Percentiles rank a stretch among this genome's conserved stretches.
Evolutionary conservation across 2,797 vertebrate species (phyloP).

Genomic region (Fistularia tabacaria): DNA sequence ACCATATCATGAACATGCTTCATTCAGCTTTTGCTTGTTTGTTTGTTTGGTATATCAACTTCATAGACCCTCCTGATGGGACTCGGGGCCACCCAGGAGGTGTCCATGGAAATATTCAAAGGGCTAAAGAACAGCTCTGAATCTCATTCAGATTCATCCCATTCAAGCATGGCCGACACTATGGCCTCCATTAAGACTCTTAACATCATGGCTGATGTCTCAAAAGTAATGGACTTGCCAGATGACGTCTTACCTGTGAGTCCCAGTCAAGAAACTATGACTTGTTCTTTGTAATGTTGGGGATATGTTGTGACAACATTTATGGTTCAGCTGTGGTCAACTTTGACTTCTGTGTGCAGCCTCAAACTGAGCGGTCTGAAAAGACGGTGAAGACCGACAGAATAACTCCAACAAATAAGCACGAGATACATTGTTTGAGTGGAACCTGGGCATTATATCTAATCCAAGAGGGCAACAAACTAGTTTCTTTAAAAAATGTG

Average conservation of each 20-base stretch:
- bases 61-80: constrained; percentile 64
- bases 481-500: too few relatives aligned
- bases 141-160: rapidly evolving
- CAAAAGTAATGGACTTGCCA: neutral
- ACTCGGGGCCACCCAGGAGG: constrained; percentile 48
- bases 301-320: too few relatives aligned
- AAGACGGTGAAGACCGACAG: too few relatives aligned
- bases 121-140: constrained; percentile 51
- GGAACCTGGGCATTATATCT: too few relatives aligned
- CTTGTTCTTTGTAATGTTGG: too few relatives aligned
- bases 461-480: too few relatives aligned
- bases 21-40: neutral
- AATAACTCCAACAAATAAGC: too few relatives aligned
- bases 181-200: constrained; percentile 53
- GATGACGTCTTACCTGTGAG: constrained; percentile 60
- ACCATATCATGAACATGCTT: neutral
- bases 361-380: too few relatives aligned
- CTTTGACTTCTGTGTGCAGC: neutral
- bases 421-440: too few relatives aligned
- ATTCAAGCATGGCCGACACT: constrained; percentile 43
- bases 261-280: neutral
- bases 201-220: constrained; percentile 37
- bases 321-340: neutral
- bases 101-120: constrained; percentile 58
- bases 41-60: neutral